phyloP scores from a whole-genome alignment of 2,113 vertebrate genomes.

The Cyanoliseus patagonus region DNA sequence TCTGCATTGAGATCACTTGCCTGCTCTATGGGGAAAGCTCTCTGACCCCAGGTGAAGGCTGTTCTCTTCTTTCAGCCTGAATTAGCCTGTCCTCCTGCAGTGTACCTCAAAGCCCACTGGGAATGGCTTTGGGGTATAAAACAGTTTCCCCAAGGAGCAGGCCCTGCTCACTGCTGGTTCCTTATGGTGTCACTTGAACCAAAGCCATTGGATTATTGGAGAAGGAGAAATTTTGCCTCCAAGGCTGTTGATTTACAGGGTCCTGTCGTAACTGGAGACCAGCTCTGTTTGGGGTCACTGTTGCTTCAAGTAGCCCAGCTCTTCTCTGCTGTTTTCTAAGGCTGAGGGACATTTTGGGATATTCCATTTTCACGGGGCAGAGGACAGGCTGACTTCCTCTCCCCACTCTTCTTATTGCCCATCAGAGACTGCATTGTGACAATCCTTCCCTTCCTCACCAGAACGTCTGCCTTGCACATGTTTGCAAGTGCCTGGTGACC shows the following conservation, averaged over 20 bases:
- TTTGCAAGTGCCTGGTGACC: conserved; percentile 2
- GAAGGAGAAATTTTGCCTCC: not conserved
- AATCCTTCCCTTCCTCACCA: conserved; percentile 36
- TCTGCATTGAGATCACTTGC: not conserved
- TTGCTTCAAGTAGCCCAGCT: not conserved
- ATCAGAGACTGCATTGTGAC: not conserved
- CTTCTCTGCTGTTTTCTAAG: not conserved
- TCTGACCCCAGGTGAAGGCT: not conserved
- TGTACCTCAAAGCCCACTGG: not conserved
- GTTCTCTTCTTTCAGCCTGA: not conserved
- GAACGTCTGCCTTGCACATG: not conserved
- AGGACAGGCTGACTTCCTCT: not conserved
- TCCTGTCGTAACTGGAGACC: not conserved
- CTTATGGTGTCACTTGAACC: not conserved
- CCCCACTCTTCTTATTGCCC: not conserved
- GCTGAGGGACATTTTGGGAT: not conserved
- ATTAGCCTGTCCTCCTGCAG: not conserved
- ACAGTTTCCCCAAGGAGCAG: not conserved
- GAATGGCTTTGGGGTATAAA: not conserved
- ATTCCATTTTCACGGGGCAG: not conserved
- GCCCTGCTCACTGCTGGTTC: not conserved
- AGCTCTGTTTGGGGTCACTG: not conserved
- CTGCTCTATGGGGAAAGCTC: not conserved
- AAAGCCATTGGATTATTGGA: not conserved
- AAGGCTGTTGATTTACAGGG: not conserved